Evolutionary conservation across 2,797 vertebrate genomes (phyloP).

Genomic region (Halcyon smyrnensis): DNA sequence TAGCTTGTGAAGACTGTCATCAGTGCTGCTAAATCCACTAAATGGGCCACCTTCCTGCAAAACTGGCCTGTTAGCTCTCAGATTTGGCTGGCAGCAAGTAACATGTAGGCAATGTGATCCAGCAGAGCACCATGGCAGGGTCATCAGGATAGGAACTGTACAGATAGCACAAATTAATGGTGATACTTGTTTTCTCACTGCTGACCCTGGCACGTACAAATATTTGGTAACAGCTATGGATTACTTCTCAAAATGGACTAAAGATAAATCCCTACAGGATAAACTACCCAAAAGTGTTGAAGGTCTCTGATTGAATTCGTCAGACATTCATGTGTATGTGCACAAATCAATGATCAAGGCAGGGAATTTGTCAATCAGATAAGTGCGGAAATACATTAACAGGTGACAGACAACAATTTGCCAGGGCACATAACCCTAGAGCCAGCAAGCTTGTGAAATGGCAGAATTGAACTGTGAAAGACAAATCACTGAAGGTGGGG

Average conservation of each 20-base stretch:
- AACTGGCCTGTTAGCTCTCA: neutral
- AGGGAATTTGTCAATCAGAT: slow-evolving; percentile 64
- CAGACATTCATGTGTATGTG: slow-evolving; percentile 15
- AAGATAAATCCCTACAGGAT: slow-evolving; percentile 50
- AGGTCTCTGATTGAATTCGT: slow-evolving; percentile 63
- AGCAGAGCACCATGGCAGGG: neutral
- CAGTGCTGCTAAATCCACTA: neutral
- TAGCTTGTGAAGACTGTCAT: neutral
- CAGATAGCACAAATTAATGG: slow-evolving; percentile 34
- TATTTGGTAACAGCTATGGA: slow-evolving; percentile 51
- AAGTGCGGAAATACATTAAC: slow-evolving; percentile 73
- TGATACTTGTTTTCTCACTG: slow-evolving; percentile 52
- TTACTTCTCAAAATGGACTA: slow-evolving; percentile 29
- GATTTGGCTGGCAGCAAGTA: neutral
- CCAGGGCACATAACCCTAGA: slow-evolving; percentile 46
- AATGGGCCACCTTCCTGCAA: neutral
- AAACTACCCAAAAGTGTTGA: slow-evolving; percentile 62
- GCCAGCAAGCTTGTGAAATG: slow-evolving; percentile 63
- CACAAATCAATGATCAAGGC: slow-evolving; percentile 65
- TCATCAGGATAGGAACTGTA: neutral
- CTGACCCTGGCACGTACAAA: slow-evolving; percentile 22
- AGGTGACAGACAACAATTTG: slow-evolving; percentile 75
- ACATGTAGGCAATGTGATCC: neutral
- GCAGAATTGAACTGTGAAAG: slow-evolving; percentile 69
- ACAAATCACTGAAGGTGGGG: slow-evolving; percentile 35